Base-by-base conservation (phyloP, 1,140 invertebrate species). In the Pristionchus pacificus region DNA sequence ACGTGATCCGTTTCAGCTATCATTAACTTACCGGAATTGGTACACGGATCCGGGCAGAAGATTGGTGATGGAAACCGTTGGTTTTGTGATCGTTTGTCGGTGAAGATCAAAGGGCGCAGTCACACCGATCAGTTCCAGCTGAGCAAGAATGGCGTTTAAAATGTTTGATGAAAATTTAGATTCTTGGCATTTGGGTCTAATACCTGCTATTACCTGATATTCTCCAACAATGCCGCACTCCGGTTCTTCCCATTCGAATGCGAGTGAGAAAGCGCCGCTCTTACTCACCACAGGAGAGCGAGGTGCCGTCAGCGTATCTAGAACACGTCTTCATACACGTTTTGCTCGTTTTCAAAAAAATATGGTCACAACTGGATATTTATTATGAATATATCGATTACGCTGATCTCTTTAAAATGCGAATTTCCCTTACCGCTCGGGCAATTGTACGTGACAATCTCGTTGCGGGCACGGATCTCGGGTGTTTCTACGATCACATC, bases 361-460 rank as follows among this genome's bases (percentile, higher is more conserved):
- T n/a, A n/a, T n/a, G n/a, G n/a, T n/a, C n/a, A n/a, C n/a, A n/a
- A n/a, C n/a, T n/a, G n/a, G n/a, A n/a, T n/a, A n/a, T n/a, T n/a
- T n/a, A n/a, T n/a, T n/a, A n/a, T n/a, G n/a, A n/a, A n/a, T n/a
- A n/a, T n/a, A n/a, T n/a, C n/a, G n/a, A n/a, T 10, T 49, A 10
- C 38, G 19, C 38, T 49, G 6, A 49, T 49, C 19, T 19, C 6
- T 6, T 10, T 49, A 49, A 19, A 49, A 65, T 28, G 60, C 6
- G 38, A 49, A 49, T 32, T 30, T 28, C 19, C 27, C 69, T 68
- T 38, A 81, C 78, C 79, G 32, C 61, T 71, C 33, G 79, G 82
- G 71, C 81, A 83, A 66, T 78, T 76, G 61, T 83, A 84, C 55
- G 77, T 78, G 29, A 84, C 83, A 60, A 84, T 81, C 74, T 83